Evolutionary conservation across 2,888 invertebrate genomes (phyloP), one percentile per base, ranked within the genome.

Genomic region (Sarcophaga variegata): DNA sequence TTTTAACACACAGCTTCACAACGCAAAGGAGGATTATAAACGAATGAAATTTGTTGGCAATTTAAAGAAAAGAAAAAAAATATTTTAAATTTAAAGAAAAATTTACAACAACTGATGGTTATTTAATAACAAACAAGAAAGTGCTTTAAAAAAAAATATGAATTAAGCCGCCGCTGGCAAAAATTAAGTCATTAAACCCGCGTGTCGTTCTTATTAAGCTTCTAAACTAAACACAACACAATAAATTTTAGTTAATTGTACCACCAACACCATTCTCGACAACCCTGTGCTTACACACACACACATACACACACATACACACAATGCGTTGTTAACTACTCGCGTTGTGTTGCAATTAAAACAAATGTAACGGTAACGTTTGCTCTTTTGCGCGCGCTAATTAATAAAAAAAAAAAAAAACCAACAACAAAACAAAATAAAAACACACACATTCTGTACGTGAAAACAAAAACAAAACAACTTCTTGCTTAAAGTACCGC

Each of bases 351-450:
- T 37, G 37, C 54, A 54, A 70, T 64, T 25, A 17, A 62, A 25
- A 72, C 66, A 81, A 62, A 80, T 72, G 80, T 80, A 67, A 81
- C 77, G 72, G 69, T 54, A 54, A 54, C 60, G 72, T 80, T 37
- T 72, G 67, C 64, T 80, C 77, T 81, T 83, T 82, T 83, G 86
- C 86, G 87, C 88, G 88, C 88, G 88, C 88, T 89, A 89, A 89
- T 89, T 89, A 89, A 89, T 88, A 86, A 88, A 85, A 80, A 81
- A 84, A 84, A 80, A 20, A 22, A 54, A 82, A 49, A 20, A 63
- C 69, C 74, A 84, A 84, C 69, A 84, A 59, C 3, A 60, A 64
- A 54, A 64, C 37, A 67, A 67, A 67, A 45, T 37, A 81, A 78
- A 71, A 54, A 14, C 54, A 17, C 17, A 54, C 37, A 37, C 37